phyloP scores from a whole-genome alignment of 2,113 vertebrate genomes.

The Phycodurus eques region DNA sequence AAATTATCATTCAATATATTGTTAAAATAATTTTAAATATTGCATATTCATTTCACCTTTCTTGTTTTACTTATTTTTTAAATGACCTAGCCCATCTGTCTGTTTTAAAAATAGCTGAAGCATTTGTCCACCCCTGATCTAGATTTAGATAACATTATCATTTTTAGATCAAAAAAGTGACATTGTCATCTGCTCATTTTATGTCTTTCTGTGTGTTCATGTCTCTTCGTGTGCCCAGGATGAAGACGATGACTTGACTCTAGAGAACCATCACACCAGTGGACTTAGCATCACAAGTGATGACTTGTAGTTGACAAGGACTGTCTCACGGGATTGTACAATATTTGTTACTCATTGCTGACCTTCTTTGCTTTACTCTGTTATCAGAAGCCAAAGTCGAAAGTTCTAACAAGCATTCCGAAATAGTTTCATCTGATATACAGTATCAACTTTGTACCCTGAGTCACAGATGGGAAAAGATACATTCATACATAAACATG shows the following conservation, averaged over 20 bases:
- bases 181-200: not conserved
- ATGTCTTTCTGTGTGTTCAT: not conserved
- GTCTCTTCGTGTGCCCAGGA: constrained; percentile 17
- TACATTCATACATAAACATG: not conserved
- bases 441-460: not conserved
- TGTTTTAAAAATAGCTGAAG: no score
- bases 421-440: not conserved
- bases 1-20: no score
- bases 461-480: not conserved
- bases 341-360: not conserved
- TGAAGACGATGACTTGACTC: constrained; percentile 27
- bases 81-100: no score
- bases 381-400: not conserved
- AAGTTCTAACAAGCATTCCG: not conserved
- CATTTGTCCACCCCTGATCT: no score
- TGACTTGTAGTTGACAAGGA: constrained; percentile 49
- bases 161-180: no score
- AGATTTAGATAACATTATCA: no score
- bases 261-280: constrained; percentile 41
- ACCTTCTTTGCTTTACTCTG: not conserved
- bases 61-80: no score
- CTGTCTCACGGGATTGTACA: not conserved
- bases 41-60: no score
- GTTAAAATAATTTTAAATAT: no score
- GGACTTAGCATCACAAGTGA: constrained; percentile 57